Evolutionary conservation across 2,113 vertebrate genomes (phyloP).

Genomic region (Siniperca chuatsi): DNA sequence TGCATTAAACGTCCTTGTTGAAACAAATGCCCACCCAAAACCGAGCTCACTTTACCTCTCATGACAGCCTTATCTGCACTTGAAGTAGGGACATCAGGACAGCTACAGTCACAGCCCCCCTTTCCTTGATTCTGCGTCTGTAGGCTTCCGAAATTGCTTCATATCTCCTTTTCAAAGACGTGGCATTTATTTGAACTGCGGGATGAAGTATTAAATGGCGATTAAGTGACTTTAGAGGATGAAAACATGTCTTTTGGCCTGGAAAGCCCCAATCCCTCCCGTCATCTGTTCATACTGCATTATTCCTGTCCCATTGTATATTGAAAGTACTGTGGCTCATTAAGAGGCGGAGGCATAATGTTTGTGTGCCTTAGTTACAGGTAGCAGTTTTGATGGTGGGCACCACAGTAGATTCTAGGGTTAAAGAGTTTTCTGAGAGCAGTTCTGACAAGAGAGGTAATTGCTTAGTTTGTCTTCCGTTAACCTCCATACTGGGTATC

Average conservation of each 20-base stretch:
- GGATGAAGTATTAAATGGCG: slow-evolving; percentile 73
- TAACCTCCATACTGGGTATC: not conserved
- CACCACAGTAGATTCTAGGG: not conserved
- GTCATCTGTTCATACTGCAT: slow-evolving; percentile 1
- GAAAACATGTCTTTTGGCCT: slow-evolving; percentile 59
- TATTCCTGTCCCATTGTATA: not conserved
- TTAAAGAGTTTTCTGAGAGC: not conserved
- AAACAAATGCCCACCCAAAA: not conserved
- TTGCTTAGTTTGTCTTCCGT: slow-evolving; percentile 1
- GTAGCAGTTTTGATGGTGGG: not conserved
- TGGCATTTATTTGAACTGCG: slow-evolving; percentile 81
- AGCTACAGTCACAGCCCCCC: slow-evolving; percentile 50
- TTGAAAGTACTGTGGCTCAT: slow-evolving; percentile 33
- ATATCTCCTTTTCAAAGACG: slow-evolving; percentile 66
- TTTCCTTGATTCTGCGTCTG: slow-evolving; percentile 22
- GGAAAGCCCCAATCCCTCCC: slow-evolving; percentile 23
- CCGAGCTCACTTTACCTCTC: not conserved
- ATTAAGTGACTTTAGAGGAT: slow-evolving; percentile 78
- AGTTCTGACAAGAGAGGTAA: not conserved
- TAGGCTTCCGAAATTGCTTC: slow-evolving; percentile 53
- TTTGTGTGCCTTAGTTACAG: not conserved
- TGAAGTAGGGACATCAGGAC: slow-evolving; percentile 50
- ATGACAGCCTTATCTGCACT: slow-evolving; percentile 43
- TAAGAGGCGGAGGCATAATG: not conserved
- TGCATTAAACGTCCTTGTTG: slow-evolving; percentile 19